Conservation (phyloP, 2,113 vertebrate species). For the Ammodytes marinus region DNA sequence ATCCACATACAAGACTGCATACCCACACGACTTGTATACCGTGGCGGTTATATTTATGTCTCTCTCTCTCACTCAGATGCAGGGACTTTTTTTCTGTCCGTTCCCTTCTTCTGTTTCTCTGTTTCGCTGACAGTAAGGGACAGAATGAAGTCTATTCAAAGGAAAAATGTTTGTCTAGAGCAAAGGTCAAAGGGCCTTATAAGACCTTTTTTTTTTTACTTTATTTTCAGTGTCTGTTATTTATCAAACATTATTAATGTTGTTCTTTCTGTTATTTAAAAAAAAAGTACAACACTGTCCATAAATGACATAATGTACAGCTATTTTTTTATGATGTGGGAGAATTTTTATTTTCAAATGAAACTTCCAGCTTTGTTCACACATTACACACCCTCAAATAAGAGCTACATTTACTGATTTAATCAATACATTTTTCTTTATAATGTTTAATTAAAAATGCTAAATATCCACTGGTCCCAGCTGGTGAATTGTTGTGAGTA, state of each 20-base stretch:
- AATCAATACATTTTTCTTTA: not conserved
- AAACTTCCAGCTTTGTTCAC: not conserved
- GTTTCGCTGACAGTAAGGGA: slow-evolving; percentile 47
- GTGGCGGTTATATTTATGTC: slow-evolving; percentile 27
- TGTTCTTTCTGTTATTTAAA: not conserved
- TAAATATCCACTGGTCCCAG: not conserved
- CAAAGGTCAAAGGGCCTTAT: slow-evolving; percentile 36
- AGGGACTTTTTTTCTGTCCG: not conserved
- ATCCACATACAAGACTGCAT: slow-evolving; percentile 42
- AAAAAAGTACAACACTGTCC: not conserved
- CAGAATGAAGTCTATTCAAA: slow-evolving; percentile 32
- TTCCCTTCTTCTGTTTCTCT: slow-evolving; percentile 66
- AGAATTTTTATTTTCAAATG: not conserved
- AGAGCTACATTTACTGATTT: too few relatives aligned
- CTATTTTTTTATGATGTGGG: not conserved
- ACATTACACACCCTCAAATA: not conserved
- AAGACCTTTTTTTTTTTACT: not conserved
- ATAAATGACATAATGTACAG: not conserved
- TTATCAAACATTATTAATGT: not conserved
- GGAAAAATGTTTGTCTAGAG: not conserved
- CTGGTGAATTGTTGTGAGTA: not conserved
- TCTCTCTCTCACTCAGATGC: slow-evolving; percentile 42
- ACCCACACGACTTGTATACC: slow-evolving; percentile 56
- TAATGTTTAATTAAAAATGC: not conserved
- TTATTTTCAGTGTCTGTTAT: not conserved